phyloP scores from a whole-genome alignment of 2,888 invertebrate genomes.

The Cyclophora punctaria region DNA sequence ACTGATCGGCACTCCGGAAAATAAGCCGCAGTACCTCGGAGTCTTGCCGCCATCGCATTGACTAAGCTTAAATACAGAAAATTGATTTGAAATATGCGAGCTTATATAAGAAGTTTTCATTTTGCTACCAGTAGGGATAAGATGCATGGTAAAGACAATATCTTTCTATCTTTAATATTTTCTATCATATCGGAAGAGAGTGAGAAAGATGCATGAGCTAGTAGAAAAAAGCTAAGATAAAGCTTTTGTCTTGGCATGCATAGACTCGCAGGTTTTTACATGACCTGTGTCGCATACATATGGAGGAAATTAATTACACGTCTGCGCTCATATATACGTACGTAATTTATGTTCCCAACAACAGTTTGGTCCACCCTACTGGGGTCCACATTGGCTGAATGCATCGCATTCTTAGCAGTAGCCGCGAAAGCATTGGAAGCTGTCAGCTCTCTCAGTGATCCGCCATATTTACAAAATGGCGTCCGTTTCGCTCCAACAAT shows the following conservation, averaged over 20 bases:
- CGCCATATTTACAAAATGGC: conserved; percentile 61
- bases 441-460: conserved; percentile 46
- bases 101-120: too few relatives aligned
- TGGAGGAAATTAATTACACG: not conserved
- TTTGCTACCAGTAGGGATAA: too few relatives aligned
- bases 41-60: conserved; percentile 90
- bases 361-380: conserved; percentile 45
- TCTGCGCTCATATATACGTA: conserved; percentile 25
- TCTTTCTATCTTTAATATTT: too few relatives aligned
- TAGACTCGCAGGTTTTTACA: too few relatives aligned
- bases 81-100: too few relatives aligned
- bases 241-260: not conserved
- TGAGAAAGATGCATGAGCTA: too few relatives aligned
- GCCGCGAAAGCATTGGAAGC: conserved; percentile 54
- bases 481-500: conserved; percentile 61
- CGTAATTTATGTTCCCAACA: conserved; percentile 58
- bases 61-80: conserved; percentile 71
- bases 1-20: conserved; percentile 87
- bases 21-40: conserved; percentile 88
- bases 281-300: not conserved
- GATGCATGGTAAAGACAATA: too few relatives aligned
- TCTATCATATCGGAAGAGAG: too few relatives aligned
- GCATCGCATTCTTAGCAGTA: conserved; percentile 52
- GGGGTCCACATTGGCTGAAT: conserved; percentile 42
- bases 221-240: not conserved